Conservation (phyloP, 1,140 invertebrate species). For the Cephus cinctus region DNA sequence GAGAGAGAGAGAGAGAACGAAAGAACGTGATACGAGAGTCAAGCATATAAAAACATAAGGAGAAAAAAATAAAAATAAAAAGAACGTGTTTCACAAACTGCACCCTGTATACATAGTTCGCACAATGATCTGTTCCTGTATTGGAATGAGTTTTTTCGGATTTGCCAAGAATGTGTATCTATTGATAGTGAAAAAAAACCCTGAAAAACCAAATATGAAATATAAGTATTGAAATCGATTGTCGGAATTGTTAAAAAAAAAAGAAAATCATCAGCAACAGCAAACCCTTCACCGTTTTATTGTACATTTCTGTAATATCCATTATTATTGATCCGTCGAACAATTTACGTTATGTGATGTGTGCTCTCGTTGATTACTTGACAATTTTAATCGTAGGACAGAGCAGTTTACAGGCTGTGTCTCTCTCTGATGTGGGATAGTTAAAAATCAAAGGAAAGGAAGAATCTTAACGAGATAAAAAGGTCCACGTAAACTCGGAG, state of each 20-base stretch:
- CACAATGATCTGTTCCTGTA: constrained; percentile 52
- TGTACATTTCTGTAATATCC: no score
- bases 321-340: no score
- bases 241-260: constrained; percentile 43
- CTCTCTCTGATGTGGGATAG: background rate
- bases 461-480: no score
- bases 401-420: background rate
- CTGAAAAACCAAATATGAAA: constrained; percentile 41
- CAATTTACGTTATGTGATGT: no score
- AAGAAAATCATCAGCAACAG: no score
- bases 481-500: no score
- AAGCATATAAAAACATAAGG: no score
- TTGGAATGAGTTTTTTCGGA: constrained; percentile 47
- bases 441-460: background rate
- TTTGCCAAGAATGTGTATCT: constrained; percentile 49
- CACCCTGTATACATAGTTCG: constrained; percentile 52
- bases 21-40: constrained; percentile 23
- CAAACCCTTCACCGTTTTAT: no score
- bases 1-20: constrained; percentile 24
- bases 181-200: no score
- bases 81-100: constrained; percentile 44
- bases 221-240: constrained; percentile 44
- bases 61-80: no score
- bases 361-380: no score
- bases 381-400: background rate